phyloP scores from a whole-genome alignment of 37 sponge, comb jelly and placozoan genomes.

The Theonella swinhoei region DNA sequence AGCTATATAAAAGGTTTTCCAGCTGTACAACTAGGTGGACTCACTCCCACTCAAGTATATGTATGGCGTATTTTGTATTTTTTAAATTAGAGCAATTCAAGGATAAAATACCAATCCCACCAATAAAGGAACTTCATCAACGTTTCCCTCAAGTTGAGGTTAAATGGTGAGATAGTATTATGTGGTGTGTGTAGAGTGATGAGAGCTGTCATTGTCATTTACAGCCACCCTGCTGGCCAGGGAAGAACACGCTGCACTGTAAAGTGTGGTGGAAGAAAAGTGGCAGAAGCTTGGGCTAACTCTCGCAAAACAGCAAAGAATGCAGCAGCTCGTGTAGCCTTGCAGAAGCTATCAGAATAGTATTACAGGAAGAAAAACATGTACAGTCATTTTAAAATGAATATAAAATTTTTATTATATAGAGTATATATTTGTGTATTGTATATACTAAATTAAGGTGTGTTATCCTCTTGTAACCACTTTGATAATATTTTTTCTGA shows the following conservation, averaged over 20 bases:
- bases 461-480: neutral
- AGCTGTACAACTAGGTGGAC: too few species aligned
- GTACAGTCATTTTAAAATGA: too few species aligned
- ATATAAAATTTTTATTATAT: too few species aligned
- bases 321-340: neutral
- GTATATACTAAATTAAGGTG: neutral
- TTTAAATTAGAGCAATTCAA: conserved; percentile 56
- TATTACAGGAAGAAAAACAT: neutral
- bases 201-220: neutral
- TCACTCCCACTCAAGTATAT: too few species aligned
- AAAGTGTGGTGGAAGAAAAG: neutral
- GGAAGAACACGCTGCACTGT: neutral
- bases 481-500: neutral
- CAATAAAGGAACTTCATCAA: conserved; percentile 50
- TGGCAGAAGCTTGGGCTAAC: neutral
- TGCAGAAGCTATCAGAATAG: neutral
- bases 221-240: neutral
- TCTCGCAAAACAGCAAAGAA: neutral
- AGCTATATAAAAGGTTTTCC: too few species aligned
- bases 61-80: too few species aligned
- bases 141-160: conserved; percentile 1
- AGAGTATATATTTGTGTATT: neutral
- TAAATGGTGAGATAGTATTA: neutral
- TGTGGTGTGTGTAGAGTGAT: neutral
- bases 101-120: conserved; percentile 43